Conservation (phyloP, 2,888 invertebrate species). For the Amiota communis region DNA sequence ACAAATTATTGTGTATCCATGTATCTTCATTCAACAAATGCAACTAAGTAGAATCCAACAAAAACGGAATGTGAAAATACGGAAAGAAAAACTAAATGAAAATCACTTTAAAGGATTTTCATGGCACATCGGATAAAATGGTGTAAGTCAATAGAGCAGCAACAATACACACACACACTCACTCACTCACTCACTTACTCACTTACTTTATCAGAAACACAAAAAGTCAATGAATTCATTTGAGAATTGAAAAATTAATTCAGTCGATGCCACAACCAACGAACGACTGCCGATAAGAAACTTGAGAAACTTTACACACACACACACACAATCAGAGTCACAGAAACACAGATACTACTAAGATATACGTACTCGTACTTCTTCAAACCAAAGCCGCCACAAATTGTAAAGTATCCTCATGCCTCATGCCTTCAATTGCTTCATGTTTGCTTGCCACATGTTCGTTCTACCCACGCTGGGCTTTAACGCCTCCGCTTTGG, state of each 20-base stretch:
- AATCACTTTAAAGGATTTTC: slow-evolving; percentile 70
- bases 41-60: too few species aligned
- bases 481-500: slow-evolving; percentile 50
- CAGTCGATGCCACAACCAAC: slow-evolving; percentile 46
- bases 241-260: slow-evolving; percentile 70
- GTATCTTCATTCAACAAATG: too few species aligned
- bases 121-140: slow-evolving; percentile 52
- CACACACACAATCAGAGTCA: slow-evolving; percentile 4
- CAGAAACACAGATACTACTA: neutral
- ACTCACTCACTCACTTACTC: slow-evolving; percentile 29
- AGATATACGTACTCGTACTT: neutral
- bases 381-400: neutral
- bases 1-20: too few species aligned
- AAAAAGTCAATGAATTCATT: slow-evolving; percentile 70
- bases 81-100: slow-evolving; percentile 56
- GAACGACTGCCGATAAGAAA: slow-evolving; percentile 57
- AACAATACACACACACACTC: slow-evolving; percentile 7
- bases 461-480: neutral
- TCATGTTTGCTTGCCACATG: too few species aligned
- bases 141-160: neutral
- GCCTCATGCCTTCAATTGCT: too few species aligned
- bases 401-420: neutral
- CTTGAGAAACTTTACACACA: slow-evolving; percentile 58
- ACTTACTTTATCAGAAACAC: slow-evolving; percentile 42
- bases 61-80: slow-evolving; percentile 46